These are phyloP conservation scores for Malthinus seriepunctatus DNA, from an alignment of 2,888 invertebrate species.

Conservation along the genomic window DNA sequence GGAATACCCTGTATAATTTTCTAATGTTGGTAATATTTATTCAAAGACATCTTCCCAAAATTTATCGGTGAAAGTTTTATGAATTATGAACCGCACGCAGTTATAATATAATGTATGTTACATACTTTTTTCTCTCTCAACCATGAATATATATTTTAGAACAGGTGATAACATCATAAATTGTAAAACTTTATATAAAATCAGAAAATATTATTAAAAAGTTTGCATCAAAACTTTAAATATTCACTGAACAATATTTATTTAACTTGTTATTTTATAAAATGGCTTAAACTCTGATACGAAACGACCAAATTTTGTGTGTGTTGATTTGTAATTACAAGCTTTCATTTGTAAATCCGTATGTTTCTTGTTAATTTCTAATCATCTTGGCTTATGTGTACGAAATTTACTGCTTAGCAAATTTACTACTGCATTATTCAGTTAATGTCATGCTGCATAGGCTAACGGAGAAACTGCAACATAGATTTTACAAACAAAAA, in stretches of 20 bases:
- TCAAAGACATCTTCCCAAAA: conserved; percentile 13
- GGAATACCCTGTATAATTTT: conserved; percentile 13
- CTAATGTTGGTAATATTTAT: conserved; percentile 16
- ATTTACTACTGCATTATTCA: conserved; percentile 15
- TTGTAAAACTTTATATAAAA: conserved; percentile 9
- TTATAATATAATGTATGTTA: conserved; percentile 12
- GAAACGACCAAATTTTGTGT: too few relatives aligned
- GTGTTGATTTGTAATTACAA: too few relatives aligned
- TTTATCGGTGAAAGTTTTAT: conserved; percentile 22
- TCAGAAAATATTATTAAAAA: not conserved
- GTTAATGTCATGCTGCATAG: conserved; percentile 17
- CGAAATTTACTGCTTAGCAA: conserved; percentile 9
- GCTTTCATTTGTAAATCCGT: not conserved
- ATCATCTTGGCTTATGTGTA: not conserved
- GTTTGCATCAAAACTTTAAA: too few relatives aligned
- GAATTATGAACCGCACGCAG: conserved; percentile 13
- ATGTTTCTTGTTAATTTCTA: not conserved
- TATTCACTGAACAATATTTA: too few relatives aligned
- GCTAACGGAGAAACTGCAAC: conserved; percentile 11
- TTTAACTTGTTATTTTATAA: too few relatives aligned
- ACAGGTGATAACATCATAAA: conserved; percentile 13
- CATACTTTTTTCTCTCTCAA: conserved; percentile 6
- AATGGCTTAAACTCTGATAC: too few relatives aligned
- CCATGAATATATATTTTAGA: conserved; percentile 13
- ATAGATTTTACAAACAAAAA: conserved; percentile 11